Base-by-base conservation (phyloP, 2,797 vertebrate species). In the Gymnothorax javanicus region DNA sequence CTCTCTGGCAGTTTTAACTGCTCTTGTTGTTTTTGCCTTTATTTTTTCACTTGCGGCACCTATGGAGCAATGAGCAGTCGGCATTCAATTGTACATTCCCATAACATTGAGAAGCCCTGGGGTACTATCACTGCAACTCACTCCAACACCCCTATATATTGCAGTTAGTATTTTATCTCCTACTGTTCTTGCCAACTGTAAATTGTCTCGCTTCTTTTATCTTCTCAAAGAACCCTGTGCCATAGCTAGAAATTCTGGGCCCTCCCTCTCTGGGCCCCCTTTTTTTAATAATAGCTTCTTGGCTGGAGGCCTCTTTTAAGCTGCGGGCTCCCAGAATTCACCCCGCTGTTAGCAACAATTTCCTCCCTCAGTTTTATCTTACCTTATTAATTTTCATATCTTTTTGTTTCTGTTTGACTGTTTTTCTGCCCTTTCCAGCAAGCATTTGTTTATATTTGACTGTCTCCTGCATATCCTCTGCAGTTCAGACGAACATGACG, bases 151-250 rank as follows among this genome's bases (percentile, higher is more conserved):
- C 64, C 9, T 69, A 69, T 69, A 69, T 69, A 11, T 69, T 69
- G 64, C 23, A 25, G 64, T 69, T 69, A 25, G 64, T 69, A 69
- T 69, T 69, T 69, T 69, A 69, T 69, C 64, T 69, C 64, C 64
- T n/a, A 69, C n/a, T 69, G 7, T 69, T 69, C 64, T n/a, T 23
- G 64, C 64, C 23, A 69, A 69, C n/a, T 69, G 64, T 69, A 69
- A 25, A 69, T 69, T 69, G 64, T n/a, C 23, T 0, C 11, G 64
- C 64, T 69, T 69, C 64, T 69, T 69, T n/a, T 69, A 43, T n/a
- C 64, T 69, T n/a, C 64, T 69, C 8, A 2, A 8, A 25, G 64
- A 69, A 69, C 64, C 64, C 33, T 43, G 33, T 43, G 33, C 33
- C 33, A 43, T 43, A 43, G 33, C 33, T 43, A 43, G 33, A 43